A percentile compares a stretch with the other conserved stretches of the same genome.
Evolutionary conservation across 2,888 invertebrate species (phyloP).

Genomic region (Pristionchus maxplancki): DNA sequence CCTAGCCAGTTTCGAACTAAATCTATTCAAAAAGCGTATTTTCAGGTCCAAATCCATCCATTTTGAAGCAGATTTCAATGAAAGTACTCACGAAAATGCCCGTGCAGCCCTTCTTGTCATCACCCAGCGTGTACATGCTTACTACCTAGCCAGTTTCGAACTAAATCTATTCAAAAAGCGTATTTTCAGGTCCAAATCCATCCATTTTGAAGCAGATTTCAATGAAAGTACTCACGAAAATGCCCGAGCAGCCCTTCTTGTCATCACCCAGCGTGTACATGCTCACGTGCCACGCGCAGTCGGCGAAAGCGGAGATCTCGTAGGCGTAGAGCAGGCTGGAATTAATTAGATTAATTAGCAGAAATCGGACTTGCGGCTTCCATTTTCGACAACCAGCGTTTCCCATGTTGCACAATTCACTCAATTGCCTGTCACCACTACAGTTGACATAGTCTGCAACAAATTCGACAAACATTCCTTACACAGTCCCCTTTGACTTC

Average conservation of each 20-base stretch:
- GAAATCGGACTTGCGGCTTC: not conserved
- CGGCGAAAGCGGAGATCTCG: constrained; percentile 63
- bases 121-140: constrained; percentile 63
- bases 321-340: constrained; percentile 56
- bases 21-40: not conserved
- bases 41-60: no score
- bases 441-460: no score
- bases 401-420: not conserved
- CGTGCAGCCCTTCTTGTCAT: constrained; percentile 63
- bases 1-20: constrained; percentile 54
- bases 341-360: constrained; percentile 59
- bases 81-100: constrained; percentile 64
- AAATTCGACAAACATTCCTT: no score
- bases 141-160: constrained; percentile 58
- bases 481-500: no score
- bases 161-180: not conserved
- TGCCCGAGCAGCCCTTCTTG: constrained; percentile 62
- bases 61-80: no score
- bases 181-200: no score
- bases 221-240: constrained; percentile 71
- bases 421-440: not conserved
- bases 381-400: not conserved
- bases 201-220: not conserved
- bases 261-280: constrained; percentile 64
- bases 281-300: constrained; percentile 65